Evolutionary conservation across 2,113 vertebrate species (phyloP).

Genomic region (Empidonax alnorum): DNA sequence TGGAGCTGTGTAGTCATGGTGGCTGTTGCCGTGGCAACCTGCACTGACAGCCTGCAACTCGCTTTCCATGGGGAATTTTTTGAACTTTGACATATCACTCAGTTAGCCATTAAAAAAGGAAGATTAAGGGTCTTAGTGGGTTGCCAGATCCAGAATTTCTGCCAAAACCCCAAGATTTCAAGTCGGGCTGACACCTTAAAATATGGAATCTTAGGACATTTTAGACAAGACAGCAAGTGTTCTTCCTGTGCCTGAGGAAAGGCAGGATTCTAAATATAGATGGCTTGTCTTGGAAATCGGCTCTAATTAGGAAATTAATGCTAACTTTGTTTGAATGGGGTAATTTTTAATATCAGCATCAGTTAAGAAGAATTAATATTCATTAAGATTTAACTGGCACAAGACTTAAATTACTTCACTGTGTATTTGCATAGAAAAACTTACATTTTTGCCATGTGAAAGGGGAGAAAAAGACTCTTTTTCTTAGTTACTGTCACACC

Average conservation of each 20-base stretch:
- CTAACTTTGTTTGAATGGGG: background rate
- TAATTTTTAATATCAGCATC: background rate
- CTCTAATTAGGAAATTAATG: background rate
- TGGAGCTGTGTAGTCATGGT: background rate
- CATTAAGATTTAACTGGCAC: background rate
- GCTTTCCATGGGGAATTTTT: background rate
- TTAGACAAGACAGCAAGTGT: background rate
- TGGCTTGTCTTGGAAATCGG: background rate
- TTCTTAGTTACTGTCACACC: background rate
- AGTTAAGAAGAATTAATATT: background rate
- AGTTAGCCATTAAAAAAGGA: background rate
- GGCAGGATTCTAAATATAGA: background rate
- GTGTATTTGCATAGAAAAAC: background rate
- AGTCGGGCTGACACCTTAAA: background rate
- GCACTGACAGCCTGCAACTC: background rate
- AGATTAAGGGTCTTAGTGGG: background rate
- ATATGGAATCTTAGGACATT: background rate
- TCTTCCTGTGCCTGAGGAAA: background rate
- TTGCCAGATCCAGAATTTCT: background rate
- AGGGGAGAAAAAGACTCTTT: background rate
- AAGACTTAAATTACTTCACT: background rate
- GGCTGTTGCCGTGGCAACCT: constrained; percentile 59
- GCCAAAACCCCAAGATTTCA: background rate
- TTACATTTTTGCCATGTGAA: background rate
- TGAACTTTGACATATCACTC: background rate